Evolutionary conservation across 2,113 vertebrate species (phyloP).

Genomic region (Oxygymnocypris stewartii): DNA sequence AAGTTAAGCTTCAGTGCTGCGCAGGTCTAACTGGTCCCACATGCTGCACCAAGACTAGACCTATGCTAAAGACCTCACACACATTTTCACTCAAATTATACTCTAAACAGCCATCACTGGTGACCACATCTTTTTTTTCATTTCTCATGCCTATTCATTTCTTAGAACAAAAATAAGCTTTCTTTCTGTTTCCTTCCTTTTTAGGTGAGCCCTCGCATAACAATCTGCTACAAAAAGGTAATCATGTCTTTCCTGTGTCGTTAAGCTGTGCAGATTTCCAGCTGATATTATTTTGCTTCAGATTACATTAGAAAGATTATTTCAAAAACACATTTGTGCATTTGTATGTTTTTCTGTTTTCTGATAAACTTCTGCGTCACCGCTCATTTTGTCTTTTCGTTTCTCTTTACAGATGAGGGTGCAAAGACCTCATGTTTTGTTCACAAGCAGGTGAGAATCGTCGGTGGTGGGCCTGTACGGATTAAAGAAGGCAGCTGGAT

Average conservation of each 20-base stretch:
- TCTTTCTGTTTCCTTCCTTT: slow-evolving; percentile 41
- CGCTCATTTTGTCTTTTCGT: slow-evolving; percentile 15
- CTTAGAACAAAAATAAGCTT: slow-evolving; percentile 22
- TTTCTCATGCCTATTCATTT: slow-evolving; percentile 16
- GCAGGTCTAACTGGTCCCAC: slow-evolving; percentile 38
- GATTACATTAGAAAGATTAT: not conserved
- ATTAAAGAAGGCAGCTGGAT: slow-evolving; percentile 92
- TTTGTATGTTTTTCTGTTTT: slow-evolving; percentile 20
- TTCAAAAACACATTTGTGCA: not conserved
- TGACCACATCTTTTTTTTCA: slow-evolving; percentile 25
- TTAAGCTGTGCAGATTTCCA: not conserved
- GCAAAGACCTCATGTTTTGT: slow-evolving; percentile 70
- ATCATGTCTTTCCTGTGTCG: not conserved
- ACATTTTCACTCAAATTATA: slow-evolving; percentile 37
- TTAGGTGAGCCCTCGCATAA: slow-evolving; percentile 71
- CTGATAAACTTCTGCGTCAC: not conserved
- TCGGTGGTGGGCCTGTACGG: slow-evolving; percentile 87
- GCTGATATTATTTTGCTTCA: not conserved
- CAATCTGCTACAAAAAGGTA: slow-evolving; percentile 67
- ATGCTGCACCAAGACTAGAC: slow-evolving; percentile 11
- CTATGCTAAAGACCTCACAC: slow-evolving; percentile 47
- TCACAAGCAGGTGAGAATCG: slow-evolving; percentile 81
- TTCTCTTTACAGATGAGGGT: slow-evolving; percentile 60
- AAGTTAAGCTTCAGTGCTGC: slow-evolving; percentile 36
- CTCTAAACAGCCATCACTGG: slow-evolving; percentile 37